Conservation (phyloP, 2,797 vertebrate genomes). For the Coranthus polyacanthus region DNA sequence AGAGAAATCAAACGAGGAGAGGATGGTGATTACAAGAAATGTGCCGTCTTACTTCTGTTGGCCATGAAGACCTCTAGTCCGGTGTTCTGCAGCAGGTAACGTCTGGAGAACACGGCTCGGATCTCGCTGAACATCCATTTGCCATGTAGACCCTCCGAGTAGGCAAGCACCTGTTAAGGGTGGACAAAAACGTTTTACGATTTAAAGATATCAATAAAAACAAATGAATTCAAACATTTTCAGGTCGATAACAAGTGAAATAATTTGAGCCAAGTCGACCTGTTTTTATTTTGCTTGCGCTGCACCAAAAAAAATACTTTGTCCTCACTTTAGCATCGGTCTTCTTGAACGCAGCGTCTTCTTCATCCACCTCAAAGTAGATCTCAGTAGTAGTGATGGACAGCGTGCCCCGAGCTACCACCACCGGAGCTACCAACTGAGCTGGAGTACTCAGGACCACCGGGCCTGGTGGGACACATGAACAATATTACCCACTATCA, state of each 20-base stretch:
- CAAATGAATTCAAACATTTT: not conserved
- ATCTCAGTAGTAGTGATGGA: constrained; percentile 99
- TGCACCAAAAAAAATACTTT: not conserved
- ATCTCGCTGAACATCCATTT: constrained; percentile 99
- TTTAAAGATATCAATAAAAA: not conserved
- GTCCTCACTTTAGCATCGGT: constrained; percentile 92
- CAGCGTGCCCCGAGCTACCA: constrained; percentile 96
- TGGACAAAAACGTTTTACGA: not conserved
- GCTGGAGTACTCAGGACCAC: constrained; percentile 97
- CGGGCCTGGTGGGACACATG: constrained; percentile 83
- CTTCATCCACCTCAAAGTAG: constrained; percentile 99
- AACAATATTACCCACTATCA: not conserved
- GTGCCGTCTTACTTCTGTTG: constrained; percentile 92
- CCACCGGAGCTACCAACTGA: constrained; percentile 95
- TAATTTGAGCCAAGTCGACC: not conserved
- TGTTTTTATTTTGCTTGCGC: not conserved
- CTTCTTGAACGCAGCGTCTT: constrained; percentile 93
- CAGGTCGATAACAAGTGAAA: not conserved
- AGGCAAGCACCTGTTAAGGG: constrained; percentile 91
- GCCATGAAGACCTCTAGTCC: constrained; percentile 99
- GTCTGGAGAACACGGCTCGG: constrained; percentile 96
- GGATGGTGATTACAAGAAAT: not conserved
- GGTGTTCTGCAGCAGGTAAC: constrained; percentile 96
- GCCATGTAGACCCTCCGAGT: constrained; percentile 97
- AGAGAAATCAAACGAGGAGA: not conserved